These are phyloP conservation scores for Egretta garzetta DNA, from an alignment of 2,113 vertebrate species.

Conservation along the genomic window DNA sequence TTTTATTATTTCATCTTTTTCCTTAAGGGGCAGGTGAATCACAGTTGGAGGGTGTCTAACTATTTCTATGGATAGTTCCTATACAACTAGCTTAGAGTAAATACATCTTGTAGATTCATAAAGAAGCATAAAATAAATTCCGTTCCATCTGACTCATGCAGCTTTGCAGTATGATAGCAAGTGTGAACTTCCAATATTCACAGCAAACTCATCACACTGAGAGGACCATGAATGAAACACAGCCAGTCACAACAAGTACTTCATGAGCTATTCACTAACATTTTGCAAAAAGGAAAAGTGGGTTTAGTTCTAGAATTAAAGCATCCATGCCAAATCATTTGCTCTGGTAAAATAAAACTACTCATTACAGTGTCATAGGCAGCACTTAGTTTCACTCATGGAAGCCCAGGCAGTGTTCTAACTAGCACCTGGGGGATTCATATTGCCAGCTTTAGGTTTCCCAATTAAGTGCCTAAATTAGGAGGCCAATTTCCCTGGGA, in stretches of 20 bases:
- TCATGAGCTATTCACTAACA: not conserved
- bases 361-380: not conserved
- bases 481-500: not conserved
- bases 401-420: not conserved
- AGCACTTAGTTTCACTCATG: not conserved
- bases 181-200: not conserved
- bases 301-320: not conserved
- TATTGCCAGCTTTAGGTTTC: not conserved
- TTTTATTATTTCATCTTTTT: not conserved
- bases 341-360: conserved; percentile 4
- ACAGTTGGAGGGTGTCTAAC: not conserved
- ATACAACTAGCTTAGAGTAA: not conserved
- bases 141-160: not conserved
- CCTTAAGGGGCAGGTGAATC: not conserved
- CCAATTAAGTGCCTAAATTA: not conserved
- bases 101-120: not conserved
- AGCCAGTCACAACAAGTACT: not conserved
- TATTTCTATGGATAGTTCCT: not conserved
- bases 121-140: not conserved
- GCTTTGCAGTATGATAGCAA: not conserved
- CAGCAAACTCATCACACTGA: not conserved
- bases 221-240: not conserved
- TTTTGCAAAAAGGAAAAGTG: not conserved
- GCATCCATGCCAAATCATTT: not conserved
- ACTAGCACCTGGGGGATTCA: not conserved